Base-by-base conservation (phyloP, 2,888 invertebrate genomes). In the Diadegma fenestrale region DNA sequence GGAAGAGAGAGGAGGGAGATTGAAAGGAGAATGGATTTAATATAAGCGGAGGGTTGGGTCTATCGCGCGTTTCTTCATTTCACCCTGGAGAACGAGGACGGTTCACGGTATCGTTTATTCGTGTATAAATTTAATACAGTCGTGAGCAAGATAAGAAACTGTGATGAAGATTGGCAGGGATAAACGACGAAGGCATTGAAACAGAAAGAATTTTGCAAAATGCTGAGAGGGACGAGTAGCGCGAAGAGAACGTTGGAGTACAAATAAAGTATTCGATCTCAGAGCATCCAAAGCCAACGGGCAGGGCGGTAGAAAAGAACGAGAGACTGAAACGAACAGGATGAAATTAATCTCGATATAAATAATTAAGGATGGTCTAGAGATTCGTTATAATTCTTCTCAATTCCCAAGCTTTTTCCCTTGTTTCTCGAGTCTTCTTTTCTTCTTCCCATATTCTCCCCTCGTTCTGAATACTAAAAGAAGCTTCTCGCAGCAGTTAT, bases 261-360 rank as follows among this genome's bases (percentile, higher is more conserved):
- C 64, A 72, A 82, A 85, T 75, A 69, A 85, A 79, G 19, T 71
- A 48, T 82, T 82, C 61, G 58, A 58, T 63, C 33, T 19, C 22
- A 2, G 14, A 48, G n/a, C 2, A 7, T 58, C 41, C 41, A 17
- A 7, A 51, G 19, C 3, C 48, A 26, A 22, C 10, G 30, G 33
- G n/a, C n/a, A n/a, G n/a, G n/a, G n/a, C n/a, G 22, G 19, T 30
- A 45, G 72, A 22, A 63, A 48, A 48, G 33, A 33, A 19, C n/a
- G 37, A 69, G 30, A 64, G 12, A 51, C 41, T 19, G 61, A 33
- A 19, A 64, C 22, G 73, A 58, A 66, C 26, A 14, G 48, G 61
- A 73, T 72, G 22, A 80, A 80, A 82, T 82, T 80, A 72, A 82
- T 85, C 82, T 82, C 80, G 80, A 82, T 82, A 80, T 82, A 85